Evolutionary conservation across 2,888 invertebrate species (phyloP), one percentile per base, ranked within the genome.

Genomic region (Monoplex corrugatus): DNA sequence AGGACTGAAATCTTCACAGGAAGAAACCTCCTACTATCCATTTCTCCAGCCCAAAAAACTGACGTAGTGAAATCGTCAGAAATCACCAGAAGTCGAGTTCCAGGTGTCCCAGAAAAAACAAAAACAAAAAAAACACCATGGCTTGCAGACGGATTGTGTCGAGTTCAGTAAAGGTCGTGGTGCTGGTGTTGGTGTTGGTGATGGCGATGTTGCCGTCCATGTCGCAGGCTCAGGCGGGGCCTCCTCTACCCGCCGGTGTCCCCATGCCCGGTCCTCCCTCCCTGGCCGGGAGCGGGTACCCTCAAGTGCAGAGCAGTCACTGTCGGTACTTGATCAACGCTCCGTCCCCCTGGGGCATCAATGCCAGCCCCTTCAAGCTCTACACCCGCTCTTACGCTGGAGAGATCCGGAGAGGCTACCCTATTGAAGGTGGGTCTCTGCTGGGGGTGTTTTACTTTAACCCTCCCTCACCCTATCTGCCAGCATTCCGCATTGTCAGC

Each of bases 301-400:
- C 80, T 28, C 89, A 78, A 86, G 89, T 85, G 72, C 87, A 44
- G 63, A 89, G 80, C 50, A 90, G 91, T 57, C 91, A 90, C 32
- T 91, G 91, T 45, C 85, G 83, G 8, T 91, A 90, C 45, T 75
- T 91, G 75, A 35, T 88, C 68, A 84, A 80, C 40, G 86, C 90
- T 16, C 89, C 87, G 32, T 89, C 90, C 72, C 82, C 82, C 63
- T 90, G 83, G 89, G 90, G 90, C 5, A 57, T 50, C 32, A 91
- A 90, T 45, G 89, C 89, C 57, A 89, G 89, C 5, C 89, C 91
- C 2, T 91, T 91, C 83, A 91, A 91, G 78, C 84, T 91, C 72
- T 89, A 90, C 89, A 91, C 91, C 23, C 44, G 87, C 19, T 87
- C 87, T 23, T 87, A 87, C 43, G 80, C 87, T 38, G 84, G 87